phyloP scores from a whole-genome alignment of 2,797 vertebrate genomes.

The Propithecus deckenii region DNA sequence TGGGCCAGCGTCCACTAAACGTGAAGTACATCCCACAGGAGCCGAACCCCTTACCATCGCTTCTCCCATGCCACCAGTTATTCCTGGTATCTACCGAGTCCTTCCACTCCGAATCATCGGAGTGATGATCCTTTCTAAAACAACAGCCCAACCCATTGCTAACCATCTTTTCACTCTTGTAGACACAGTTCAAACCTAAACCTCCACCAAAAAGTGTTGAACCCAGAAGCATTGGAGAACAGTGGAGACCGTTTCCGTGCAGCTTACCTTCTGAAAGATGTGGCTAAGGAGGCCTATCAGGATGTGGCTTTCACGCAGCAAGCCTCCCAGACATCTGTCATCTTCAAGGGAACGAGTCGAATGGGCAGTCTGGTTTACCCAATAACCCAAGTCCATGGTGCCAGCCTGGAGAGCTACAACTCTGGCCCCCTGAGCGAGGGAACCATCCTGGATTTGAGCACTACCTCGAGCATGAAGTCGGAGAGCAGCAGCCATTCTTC shows the following conservation, averaged over 20 bases:
- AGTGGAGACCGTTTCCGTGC: constrained; percentile 85
- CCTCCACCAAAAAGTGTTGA: constrained; percentile 96
- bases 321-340: constrained; percentile 91
- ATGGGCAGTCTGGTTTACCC: constrained; percentile 94
- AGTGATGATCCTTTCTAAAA: background rate
- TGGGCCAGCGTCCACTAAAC: background rate
- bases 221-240: constrained; percentile 91
- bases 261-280: constrained; percentile 89
- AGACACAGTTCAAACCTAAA: constrained; percentile 97
- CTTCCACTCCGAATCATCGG: background rate
- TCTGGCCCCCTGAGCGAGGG: constrained; percentile 87
- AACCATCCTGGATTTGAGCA: constrained; percentile 94
- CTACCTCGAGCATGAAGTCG: constrained; percentile 89
- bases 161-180: constrained; percentile 83
- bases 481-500: constrained; percentile 90
- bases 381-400: constrained; percentile 88
- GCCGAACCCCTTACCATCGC: background rate
- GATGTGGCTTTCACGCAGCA: constrained; percentile 86
- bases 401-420: constrained; percentile 82
- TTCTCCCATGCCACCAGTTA: background rate
- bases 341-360: constrained; percentile 93
- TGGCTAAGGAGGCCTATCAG: constrained; percentile 87
- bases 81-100: background rate
- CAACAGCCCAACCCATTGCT: constrained; percentile 58
- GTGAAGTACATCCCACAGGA: background rate